Evolutionary conservation across 2,888 invertebrate genomes (phyloP).

Genomic region (Kryphioiulus occultus): DNA sequence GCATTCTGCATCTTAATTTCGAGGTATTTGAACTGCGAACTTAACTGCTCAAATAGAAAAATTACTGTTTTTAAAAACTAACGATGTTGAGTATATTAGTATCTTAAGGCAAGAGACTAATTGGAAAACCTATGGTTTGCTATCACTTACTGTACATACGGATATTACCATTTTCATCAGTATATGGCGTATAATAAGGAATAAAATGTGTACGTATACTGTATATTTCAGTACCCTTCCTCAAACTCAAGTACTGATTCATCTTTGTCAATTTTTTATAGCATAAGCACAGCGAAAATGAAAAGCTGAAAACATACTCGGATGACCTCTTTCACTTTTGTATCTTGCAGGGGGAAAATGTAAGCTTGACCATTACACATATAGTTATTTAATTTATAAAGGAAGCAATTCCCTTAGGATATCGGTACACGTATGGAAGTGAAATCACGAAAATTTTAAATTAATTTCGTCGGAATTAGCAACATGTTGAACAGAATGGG

Average conservation of each 20-base stretch:
- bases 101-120: too few species aligned
- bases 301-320: background rate
- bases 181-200: too few species aligned
- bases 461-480: too few species aligned
- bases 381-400: background rate
- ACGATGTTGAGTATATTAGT: too few species aligned
- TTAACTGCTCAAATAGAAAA: background rate
- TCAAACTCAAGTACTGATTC: background rate
- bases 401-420: background rate
- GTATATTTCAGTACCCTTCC: background rate
- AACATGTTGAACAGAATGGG: too few species aligned
- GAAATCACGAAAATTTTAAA: too few species aligned
- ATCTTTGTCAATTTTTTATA: constrained; percentile 13
- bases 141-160: too few species aligned
- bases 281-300: background rate
- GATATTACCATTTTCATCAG: too few species aligned
- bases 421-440: too few species aligned
- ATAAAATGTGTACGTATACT: too few species aligned
- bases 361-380: background rate
- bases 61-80: too few species aligned
- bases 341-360: background rate
- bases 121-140: too few species aligned
- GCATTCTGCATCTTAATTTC: background rate
- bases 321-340: background rate
- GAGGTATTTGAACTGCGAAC: background rate